These are phyloP conservation scores for Mylabris sibirica DNA, from an alignment of 2,888 invertebrate species.

Conservation along the genomic window DNA sequence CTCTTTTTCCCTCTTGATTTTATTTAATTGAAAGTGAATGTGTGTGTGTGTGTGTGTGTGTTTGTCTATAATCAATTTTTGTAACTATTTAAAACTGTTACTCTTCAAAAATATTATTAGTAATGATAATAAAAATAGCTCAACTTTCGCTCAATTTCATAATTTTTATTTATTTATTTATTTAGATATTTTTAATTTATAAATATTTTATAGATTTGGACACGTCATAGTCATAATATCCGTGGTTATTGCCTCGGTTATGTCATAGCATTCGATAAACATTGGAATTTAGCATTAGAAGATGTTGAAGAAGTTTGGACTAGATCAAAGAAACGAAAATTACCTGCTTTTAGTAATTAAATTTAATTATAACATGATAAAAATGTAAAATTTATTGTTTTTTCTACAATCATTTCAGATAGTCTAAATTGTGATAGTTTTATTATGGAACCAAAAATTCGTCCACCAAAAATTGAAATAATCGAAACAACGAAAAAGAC, in stretches of 20 bases:
- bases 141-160: conserved; percentile 34
- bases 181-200: not conserved
- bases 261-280: conserved; percentile 88
- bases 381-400: no score
- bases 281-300: conserved; percentile 88
- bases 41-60: conserved; percentile 34
- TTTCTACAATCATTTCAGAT: conserved; percentile 31
- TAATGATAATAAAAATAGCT: conserved; percentile 16
- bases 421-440: conserved; percentile 47
- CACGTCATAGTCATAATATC: conserved; percentile 74
- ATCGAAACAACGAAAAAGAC: conserved; percentile 68
- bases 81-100: conserved; percentile 18
- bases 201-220: conserved; percentile 69
- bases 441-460: conserved; percentile 61
- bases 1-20: not conserved
- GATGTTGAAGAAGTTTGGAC: conserved; percentile 86
- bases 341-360: conserved; percentile 68
- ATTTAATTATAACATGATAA: conserved; percentile 10
- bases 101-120: conserved; percentile 4
- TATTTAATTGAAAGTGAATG: conserved; percentile 37
- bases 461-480: conserved; percentile 64
- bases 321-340: conserved; percentile 68
- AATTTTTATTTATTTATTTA: conserved; percentile 8
- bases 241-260: conserved; percentile 82
- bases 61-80: conserved; percentile 31